Evolutionary conservation across 2,888 invertebrate species (phyloP), one percentile per base, ranked within the genome.

Genomic region (Mystacides longicornis): DNA sequence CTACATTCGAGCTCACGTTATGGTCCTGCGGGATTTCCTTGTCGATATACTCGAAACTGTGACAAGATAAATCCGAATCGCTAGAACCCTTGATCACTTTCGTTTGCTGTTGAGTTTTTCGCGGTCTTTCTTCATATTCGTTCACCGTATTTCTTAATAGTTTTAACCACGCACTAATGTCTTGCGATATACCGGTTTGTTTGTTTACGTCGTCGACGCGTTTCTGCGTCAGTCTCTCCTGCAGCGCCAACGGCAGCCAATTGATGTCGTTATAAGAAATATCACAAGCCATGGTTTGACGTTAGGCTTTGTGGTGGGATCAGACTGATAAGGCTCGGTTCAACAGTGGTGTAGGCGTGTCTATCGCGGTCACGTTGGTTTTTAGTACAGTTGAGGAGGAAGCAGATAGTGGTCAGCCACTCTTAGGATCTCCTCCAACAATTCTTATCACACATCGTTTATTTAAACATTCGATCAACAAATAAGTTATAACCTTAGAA

Each of bases 131-230:
- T 61, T 77, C 77, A 71, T 77, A 77, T 57, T 77, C 77, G 53
- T 77, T 74, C 53, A 71, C 71, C 7, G 70, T 67, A 31, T 65
- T 69, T 52, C 77, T 70, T 52, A 77, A 65, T 3, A 66, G 64
- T 16, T 68, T 63, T n/a, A 77, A 67, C 77, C 77, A 77, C 53
- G 21, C 7, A n/a, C 49, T 42, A 18, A 72, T 74, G 68, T 74
- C 59, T 16, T 53, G 51, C 11, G 49, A n/a, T 45, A 56, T 37
- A 27, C 5, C 23, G 2, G 52, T 43, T n/a, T 68, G 64, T 72
- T 67, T 63, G 68, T 66, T 53, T 68, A 68, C 19, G 67, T 7
- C 37, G 31, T 22, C 50, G 20, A 51, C 18, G 51, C 43, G 14
- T 33, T n/a, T 21, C 9, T 27, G 46, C 33, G n/a, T 69, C 66